A percentile compares a stretch with the other conserved stretches of the same genome.
Evolutionary conservation across 2,797 vertebrate genomes (phyloP).

Genomic region (Arnoldichthys spilopterus): DNA sequence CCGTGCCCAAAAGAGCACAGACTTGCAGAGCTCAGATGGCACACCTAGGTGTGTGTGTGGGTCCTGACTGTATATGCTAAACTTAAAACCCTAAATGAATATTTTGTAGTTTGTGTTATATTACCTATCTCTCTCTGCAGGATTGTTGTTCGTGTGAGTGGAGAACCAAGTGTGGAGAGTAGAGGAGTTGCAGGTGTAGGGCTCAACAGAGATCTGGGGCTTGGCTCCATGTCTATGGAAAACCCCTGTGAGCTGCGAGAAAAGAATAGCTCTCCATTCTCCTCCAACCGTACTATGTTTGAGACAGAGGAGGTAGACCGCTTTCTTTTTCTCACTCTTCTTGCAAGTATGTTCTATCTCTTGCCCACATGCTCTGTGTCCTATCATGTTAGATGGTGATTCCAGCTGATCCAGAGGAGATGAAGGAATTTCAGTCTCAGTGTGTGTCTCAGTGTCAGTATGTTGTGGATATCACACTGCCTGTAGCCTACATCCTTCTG

Average conservation of each 20-base stretch:
- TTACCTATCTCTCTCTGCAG: constrained; percentile 62
- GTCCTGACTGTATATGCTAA: background rate
- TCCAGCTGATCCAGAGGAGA: constrained; percentile 89
- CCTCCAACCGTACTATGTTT: constrained; percentile 94
- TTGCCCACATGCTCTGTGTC: too few relatives aligned
- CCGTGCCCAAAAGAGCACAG: constrained; percentile 80
- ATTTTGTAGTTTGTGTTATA: too few relatives aligned
- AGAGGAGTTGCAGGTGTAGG: constrained; percentile 67
- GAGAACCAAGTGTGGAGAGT: constrained; percentile 68
- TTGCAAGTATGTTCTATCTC: background rate
- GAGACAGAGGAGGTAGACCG: constrained; percentile 89
- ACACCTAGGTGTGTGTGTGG: constrained; percentile 70
- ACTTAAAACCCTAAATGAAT: background rate
- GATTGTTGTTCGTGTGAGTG: constrained; percentile 81
- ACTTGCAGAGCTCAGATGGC: constrained; percentile 67
- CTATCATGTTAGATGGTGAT: constrained; percentile 92
- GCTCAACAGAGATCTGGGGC: constrained; percentile 79
- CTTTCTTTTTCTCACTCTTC: background rate
- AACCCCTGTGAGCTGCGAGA: constrained; percentile 88
- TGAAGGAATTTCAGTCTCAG: constrained; percentile 87
- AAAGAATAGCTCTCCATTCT: constrained; percentile 89
- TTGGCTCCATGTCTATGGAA: constrained; percentile 82
- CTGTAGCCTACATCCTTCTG: constrained; percentile 83
- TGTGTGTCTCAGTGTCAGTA: constrained; percentile 86
- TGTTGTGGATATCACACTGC: constrained; percentile 85